Conservation (phyloP, 1,140 invertebrate genomes). For the Orussus abietinus region DNA sequence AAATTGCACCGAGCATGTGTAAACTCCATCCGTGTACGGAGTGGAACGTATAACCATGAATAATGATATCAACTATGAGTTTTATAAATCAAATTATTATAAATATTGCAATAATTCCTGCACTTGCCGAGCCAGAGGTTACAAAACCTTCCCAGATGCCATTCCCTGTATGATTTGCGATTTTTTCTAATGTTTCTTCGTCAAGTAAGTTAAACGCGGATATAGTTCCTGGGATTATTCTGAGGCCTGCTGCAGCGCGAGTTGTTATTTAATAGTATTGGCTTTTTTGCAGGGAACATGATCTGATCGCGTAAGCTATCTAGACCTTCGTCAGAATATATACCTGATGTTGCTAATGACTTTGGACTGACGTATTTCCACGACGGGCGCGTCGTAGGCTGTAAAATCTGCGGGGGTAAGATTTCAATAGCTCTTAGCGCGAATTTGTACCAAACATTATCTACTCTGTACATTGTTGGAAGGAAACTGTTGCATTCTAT, state of each 20-base stretch:
- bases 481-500: slow-evolving; percentile 17
- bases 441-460: slow-evolving; percentile 4
- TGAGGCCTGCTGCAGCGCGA: slow-evolving; percentile 3
- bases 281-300: slow-evolving; percentile 14
- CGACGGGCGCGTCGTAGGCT: not conserved
- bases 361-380: slow-evolving; percentile 15
- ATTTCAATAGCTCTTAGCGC: not conserved
- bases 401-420: not conserved
- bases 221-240: not conserved
- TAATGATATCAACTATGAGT: slow-evolving; percentile 4
- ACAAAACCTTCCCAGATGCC: slow-evolving; percentile 9
- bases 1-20: slow-evolving; percentile 1
- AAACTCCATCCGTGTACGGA: slow-evolving; percentile 13
- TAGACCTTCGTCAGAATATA: slow-evolving; percentile 10
- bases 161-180: not conserved
- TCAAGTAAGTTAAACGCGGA: slow-evolving; percentile 6
- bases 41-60: slow-evolving; percentile 11
- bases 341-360: slow-evolving; percentile 10
- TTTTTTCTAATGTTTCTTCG: slow-evolving; percentile 9
- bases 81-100: slow-evolving; percentile 5
- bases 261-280: slow-evolving; percentile 11
- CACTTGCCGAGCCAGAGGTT: slow-evolving; percentile 9
- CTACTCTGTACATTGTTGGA: slow-evolving; percentile 6
- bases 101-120: slow-evolving; percentile 8
- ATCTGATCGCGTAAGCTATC: slow-evolving; percentile 14